phyloP scores from a whole-genome alignment of 2,888 invertebrate genomes.

The Tenthredo livida region DNA sequence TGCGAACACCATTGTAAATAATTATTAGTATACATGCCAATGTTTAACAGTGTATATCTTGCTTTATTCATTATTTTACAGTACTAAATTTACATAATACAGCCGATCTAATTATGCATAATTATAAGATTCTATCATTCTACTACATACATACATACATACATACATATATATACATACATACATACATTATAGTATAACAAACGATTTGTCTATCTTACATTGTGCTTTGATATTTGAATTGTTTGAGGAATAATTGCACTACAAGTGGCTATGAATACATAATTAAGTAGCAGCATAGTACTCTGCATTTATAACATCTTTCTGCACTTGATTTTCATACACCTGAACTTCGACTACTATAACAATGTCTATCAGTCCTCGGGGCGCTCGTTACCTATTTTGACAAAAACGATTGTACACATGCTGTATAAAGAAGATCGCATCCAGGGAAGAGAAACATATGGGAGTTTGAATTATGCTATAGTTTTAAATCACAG shows the following conservation, averaged over 20 bases:
- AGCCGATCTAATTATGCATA: conserved; percentile 3
- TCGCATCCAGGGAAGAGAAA: background rate
- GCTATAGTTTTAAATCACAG: conserved; percentile 19
- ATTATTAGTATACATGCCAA: background rate
- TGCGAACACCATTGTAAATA: background rate
- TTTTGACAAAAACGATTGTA: too few species aligned
- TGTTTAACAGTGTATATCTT: background rate
- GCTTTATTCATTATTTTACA: conserved; percentile 27
- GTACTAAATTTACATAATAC: background rate
- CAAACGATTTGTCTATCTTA: background rate
- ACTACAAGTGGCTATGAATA: background rate
- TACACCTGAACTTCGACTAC: background rate
- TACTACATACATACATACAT: background rate
- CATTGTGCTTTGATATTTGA: background rate
- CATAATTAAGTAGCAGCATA: conserved; percentile 3
- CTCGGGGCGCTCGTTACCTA: background rate
- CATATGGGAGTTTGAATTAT: background rate
- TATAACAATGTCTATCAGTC: background rate
- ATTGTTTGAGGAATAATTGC: background rate
- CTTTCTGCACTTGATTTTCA: background rate
- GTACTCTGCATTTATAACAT: background rate
- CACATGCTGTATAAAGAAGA: background rate
- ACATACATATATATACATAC: too few species aligned
- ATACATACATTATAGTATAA: background rate
- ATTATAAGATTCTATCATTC: background rate